A percentile compares a stretch with the other conserved stretches of the same genome.
These are phyloP conservation scores for Sebastolobus alascanus DNA, from an alignment of 2,797 vertebrate genomes.

Conservation along the genomic window DNA sequence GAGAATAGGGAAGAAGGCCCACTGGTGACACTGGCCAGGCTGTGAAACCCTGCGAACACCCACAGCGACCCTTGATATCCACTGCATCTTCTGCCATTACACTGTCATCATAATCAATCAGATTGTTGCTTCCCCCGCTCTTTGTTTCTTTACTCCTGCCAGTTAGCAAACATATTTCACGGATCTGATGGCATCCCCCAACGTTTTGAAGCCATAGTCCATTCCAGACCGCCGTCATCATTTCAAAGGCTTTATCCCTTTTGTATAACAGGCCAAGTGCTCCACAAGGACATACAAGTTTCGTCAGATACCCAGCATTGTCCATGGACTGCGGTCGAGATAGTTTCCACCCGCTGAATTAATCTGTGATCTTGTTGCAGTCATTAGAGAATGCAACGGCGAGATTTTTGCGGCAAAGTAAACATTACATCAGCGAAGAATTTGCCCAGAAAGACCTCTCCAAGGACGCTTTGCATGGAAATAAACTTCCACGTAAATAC, in stretches of 20 bases:
- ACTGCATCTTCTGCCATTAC: constrained; percentile 45
- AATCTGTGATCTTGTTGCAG: constrained; percentile 63
- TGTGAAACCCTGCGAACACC: constrained; percentile 28
- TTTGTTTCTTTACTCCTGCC: constrained; percentile 32
- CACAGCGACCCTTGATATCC: constrained; percentile 23
- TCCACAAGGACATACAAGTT: constrained; percentile 55
- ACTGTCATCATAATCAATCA: constrained; percentile 65
- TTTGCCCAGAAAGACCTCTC: constrained; percentile 59
- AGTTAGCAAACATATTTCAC: constrained; percentile 61
- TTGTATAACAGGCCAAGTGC: constrained; percentile 36
- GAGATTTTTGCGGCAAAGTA: constrained; percentile 70
- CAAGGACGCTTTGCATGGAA: constrained; percentile 48
- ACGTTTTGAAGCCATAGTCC: constrained; percentile 26
- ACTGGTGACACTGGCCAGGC: constrained; percentile 53
- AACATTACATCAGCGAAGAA: constrained; percentile 76
- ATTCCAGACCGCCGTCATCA: constrained; percentile 51
- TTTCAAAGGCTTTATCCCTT: constrained; percentile 28
- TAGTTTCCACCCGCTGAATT: constrained; percentile 71
- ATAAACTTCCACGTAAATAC: constrained; percentile 56
- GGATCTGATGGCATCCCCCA: constrained; percentile 46
- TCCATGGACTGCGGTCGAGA: constrained; percentile 48
- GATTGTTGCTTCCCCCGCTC: constrained; percentile 6
- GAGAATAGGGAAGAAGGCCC: constrained; percentile 49
- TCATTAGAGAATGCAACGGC: constrained; percentile 65
- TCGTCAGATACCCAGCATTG: constrained; percentile 48